Evolutionary conservation across 2,797 vertebrate species (phyloP).

Genomic region (Poeciliopsis turneri): DNA sequence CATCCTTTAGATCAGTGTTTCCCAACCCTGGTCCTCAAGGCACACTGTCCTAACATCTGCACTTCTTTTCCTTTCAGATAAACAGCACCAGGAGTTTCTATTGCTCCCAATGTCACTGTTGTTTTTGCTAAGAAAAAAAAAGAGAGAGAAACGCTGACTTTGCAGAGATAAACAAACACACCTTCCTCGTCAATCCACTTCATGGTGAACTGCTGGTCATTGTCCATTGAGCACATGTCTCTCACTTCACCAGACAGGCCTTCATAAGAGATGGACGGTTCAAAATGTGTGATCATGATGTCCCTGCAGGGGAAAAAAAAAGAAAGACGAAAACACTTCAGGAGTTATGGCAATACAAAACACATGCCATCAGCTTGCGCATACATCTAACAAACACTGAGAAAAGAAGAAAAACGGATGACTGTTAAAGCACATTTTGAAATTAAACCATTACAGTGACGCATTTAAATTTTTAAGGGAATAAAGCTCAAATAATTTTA

Average conservation of each 20-base stretch:
- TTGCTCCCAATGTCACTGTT: not conserved
- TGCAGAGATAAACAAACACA: constrained; percentile 45
- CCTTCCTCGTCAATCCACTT: constrained; percentile 99
- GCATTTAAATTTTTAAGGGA: not conserved
- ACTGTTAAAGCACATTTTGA: not conserved
- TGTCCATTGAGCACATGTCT: constrained; percentile 99
- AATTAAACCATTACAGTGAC: not conserved
- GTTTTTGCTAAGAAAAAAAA: not conserved
- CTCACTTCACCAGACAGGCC: constrained; percentile 91
- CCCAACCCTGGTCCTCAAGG: too few relatives aligned
- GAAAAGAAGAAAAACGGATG: not conserved
- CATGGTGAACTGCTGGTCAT: constrained; percentile 98
- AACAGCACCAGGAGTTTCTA: not conserved
- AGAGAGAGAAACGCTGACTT: not conserved
- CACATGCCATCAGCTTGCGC: not conserved
- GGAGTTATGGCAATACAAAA: not conserved
- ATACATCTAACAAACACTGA: not conserved
- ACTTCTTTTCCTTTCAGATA: not conserved
- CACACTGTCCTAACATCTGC: not conserved
- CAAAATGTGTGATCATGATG: constrained; percentile 99
- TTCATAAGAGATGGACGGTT: constrained; percentile 96
- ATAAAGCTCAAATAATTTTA: not conserved
- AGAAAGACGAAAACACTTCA: not conserved
- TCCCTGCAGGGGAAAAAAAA: constrained; percentile 81
- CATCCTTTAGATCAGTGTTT: not conserved